phyloP scores from a whole-genome alignment of 2,888 invertebrate genomes.

The Galeruca laticollis region DNA sequence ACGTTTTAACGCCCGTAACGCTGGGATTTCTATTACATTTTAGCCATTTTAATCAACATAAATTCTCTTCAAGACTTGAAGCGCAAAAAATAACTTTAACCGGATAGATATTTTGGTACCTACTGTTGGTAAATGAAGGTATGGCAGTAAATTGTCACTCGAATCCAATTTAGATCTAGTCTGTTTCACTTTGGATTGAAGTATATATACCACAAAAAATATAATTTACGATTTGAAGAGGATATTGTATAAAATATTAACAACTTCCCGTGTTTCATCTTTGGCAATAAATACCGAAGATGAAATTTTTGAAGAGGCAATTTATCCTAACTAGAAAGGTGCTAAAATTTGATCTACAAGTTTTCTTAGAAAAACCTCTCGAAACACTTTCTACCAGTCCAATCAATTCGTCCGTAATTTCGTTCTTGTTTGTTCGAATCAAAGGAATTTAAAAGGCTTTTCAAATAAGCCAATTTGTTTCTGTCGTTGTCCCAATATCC shows the following conservation, averaged over 20 bases:
- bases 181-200: conserved; percentile 5
- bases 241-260: too few relatives aligned
- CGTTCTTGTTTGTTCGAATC: not conserved
- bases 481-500: conserved; percentile 16
- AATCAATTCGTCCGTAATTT: conserved; percentile 6
- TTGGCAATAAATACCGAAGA: too few relatives aligned
- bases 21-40: conserved; percentile 59
- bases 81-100: conserved; percentile 55
- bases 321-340: not conserved
- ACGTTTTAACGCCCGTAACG: conserved; percentile 55
- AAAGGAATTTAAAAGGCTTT: conserved; percentile 5
- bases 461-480: conserved; percentile 7
- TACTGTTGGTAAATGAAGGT: conserved; percentile 29
- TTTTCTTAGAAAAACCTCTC: not conserved
- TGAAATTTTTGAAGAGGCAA: not conserved
- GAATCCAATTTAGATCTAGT: conserved; percentile 25
- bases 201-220: not conserved
- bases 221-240: too few relatives aligned
- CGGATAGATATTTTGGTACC: conserved; percentile 28
- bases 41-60: conserved; percentile 62
- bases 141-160: conserved; percentile 29
- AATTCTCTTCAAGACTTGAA: conserved; percentile 57
- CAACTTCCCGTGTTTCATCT: too few relatives aligned
- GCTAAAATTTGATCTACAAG: not conserved
- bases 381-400: not conserved